A percentile compares a stretch with the other conserved stretches of the same genome.
Evolutionary conservation across 2,888 invertebrate genomes (phyloP).

Genomic region (Synergus laeviventris): DNA sequence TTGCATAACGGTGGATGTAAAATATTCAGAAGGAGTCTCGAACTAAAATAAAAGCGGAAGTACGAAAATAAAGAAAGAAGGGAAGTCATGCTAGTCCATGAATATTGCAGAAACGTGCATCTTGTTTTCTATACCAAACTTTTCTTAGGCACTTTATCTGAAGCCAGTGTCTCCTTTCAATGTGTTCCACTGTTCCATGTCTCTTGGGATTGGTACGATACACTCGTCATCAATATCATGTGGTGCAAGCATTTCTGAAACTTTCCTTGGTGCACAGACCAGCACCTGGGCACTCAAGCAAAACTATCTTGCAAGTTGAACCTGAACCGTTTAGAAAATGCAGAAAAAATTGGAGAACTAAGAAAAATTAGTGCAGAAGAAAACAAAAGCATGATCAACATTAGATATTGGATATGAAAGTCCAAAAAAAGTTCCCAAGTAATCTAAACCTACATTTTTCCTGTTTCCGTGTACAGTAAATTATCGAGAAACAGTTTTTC

Average conservation of each 20-base stretch:
- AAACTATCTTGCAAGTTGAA: neutral
- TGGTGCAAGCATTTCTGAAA: conserved; percentile 40
- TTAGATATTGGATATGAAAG: neutral
- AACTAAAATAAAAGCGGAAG: conserved; percentile 18
- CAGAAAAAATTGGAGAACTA: neutral
- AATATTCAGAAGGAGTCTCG: conserved; percentile 28
- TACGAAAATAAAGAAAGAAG: conserved; percentile 42
- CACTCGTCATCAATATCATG: conserved; percentile 47
- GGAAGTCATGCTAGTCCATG: conserved; percentile 51
- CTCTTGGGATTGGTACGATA: conserved; percentile 30
- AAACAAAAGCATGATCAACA: no score
- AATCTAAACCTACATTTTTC: neutral
- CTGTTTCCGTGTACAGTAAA: neutral
- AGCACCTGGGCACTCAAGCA: conserved; percentile 15
- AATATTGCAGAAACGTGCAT: conserved; percentile 50
- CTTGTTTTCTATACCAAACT: conserved; percentile 33
- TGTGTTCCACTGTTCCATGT: neutral
- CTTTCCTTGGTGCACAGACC: conserved; percentile 31
- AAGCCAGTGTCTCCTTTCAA: conserved; percentile 13
- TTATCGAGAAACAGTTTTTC: neutral
- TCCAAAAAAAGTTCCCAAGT: neutral
- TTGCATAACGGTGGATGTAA: conserved; percentile 6
- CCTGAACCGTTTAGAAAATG: neutral
- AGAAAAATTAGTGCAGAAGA: neutral
- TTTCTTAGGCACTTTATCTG: conserved; percentile 36